Evolutionary conservation across 2,113 vertebrate species (phyloP), one percentile per base, ranked within the genome.

Genomic region (Cyprinodon variegatus): DNA sequence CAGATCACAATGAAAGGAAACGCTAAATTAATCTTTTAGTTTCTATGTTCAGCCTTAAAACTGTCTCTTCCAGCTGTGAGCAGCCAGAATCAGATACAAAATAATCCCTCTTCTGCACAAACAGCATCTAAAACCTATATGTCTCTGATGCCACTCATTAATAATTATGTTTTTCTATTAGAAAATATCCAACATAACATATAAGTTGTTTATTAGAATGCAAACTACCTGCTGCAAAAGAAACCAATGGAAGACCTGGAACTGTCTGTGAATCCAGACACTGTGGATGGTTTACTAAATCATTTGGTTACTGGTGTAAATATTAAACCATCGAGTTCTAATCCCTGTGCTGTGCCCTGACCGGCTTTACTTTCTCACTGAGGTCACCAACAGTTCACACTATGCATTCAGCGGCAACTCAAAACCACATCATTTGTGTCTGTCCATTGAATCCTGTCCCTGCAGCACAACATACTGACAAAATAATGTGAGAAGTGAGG

Each of bases 331-430:
- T 77, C 65, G 5, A 11, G 17, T 72, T 81, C 72, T 79, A 72
- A 77, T 59, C 75, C 50, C 82, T 85, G 87, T 59, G 29, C 29
- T 29, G 29, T 66, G 75, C 78, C 85, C 81, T 83, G 68, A 83
- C 83, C 68, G 76, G 29, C 41, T 59, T 64, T 59, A 78, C 83
- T 78, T 78, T 73, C 70, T 70, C 41, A 10, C 45, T 11, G 6
- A 53, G 87, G 89, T 92, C 86, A 90, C 38, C 5, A 63, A 67
- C 79, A 88, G 87, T 84, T 91, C 91, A 91, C 59, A 80, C 77
- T 74, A 86, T 83, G 76, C 53, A 81, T 66, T 85, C 80, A 64
- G 37, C 37, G 76, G 48, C 41, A 17, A 82, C 75, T 79, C 81
- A 61, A 80, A 86, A 82, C 87, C 90, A 84, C 86, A 84, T 91